Evolutionary conservation across 2,888 invertebrate genomes (phyloP), one percentile per base, ranked within the genome.

Genomic region (Schrankia costaestrigalis): DNA sequence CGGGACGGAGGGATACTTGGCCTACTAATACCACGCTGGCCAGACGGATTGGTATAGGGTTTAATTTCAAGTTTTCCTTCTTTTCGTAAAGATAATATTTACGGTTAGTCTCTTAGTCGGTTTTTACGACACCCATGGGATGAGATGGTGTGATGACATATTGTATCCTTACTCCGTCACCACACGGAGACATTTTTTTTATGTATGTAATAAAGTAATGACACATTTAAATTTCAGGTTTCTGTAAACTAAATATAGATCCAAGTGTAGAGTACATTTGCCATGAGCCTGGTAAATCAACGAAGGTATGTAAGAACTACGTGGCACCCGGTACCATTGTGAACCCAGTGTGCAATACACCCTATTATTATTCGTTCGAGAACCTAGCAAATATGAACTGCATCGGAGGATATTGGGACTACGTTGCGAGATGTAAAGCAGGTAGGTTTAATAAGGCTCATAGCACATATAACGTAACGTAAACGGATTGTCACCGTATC

Each of bases 271-370:
- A 18, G 3, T 35, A 19, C 7, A 18, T 25, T 1, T 35, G 35
- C 14, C 8, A n/a, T n/a, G n/a, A n/a, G 8, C 25, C 14, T 2
- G 14, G n/a, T 2, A 25, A 12, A n/a, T 11, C 23, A 2, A 15
- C 9, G 3, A 23, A 12, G 10, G 3, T 26, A 5, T 35, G 35
- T 9, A 18, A 18, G 6, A 24, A 19, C n/a, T 29, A 25, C 5
- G 18, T 35, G 3, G 14, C 35, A 4, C 35, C 35, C 3, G 35
- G 24, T 1, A 19, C 23, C 1, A 5, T 24, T 2, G 34, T 34
- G 3, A 18, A 18, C 5, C 35, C 35, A 1, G 19, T 35, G 0
- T 35, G 33, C 12, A 33, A 29, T 3, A 13, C 18, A 3, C 24
- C 22, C 2, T 9, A 28, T 2, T 23, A 24, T 13, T 18, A 13